phyloP scores from a whole-genome alignment of 2,113 vertebrate species.

The Indri indri region DNA sequence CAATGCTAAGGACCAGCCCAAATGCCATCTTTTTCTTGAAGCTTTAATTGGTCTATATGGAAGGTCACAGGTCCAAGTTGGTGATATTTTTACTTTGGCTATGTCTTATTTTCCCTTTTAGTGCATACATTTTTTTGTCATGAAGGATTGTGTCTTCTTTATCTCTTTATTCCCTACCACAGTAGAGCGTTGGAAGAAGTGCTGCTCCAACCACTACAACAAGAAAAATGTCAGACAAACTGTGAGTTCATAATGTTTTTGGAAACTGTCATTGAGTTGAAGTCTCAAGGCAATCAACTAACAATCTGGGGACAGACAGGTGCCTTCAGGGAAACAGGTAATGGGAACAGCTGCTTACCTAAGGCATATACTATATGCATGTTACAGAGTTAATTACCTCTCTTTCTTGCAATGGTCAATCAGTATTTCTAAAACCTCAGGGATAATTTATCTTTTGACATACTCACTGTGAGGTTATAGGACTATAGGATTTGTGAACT shows the following conservation, averaged over 20 bases:
- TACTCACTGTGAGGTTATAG: background rate
- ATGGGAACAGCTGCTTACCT: background rate
- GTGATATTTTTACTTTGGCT: background rate
- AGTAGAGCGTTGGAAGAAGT: background rate
- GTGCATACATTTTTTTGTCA: background rate
- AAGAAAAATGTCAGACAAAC: background rate
- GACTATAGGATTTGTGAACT: background rate
- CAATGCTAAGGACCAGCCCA: background rate
- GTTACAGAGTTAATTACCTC: slow-evolving; percentile 35
- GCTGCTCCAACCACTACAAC: background rate
- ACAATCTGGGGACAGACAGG: background rate
- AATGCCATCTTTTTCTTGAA: background rate
- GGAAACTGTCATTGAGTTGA: background rate
- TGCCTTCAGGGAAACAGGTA: background rate
- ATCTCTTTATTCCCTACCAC: background rate
- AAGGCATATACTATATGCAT: background rate
- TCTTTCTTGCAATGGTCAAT: slow-evolving; percentile 1
- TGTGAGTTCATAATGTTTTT: background rate
- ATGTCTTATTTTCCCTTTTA: background rate
- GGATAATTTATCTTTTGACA: slow-evolving; percentile 53
- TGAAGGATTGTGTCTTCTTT: background rate
- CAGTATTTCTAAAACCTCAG: slow-evolving; percentile 60
- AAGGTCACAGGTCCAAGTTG: background rate
- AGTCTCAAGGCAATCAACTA: background rate
- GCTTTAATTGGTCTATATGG: background rate